Conservation (phyloP, 2,888 invertebrate species). For the Ramazzottius varieornatus region DNA sequence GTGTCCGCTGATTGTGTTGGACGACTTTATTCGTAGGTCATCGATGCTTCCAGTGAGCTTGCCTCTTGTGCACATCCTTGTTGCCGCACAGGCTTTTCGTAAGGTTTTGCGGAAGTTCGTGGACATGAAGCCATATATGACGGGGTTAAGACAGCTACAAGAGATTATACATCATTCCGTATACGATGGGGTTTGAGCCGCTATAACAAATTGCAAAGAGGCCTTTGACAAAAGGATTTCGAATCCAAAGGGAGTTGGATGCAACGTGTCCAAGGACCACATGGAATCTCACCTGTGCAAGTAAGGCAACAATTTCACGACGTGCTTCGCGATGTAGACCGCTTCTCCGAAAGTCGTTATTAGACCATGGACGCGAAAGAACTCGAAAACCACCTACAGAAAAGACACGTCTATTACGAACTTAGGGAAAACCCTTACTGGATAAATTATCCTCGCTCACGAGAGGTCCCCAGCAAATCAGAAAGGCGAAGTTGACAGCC, state of each 20-base stretch:
- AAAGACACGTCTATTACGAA: neutral
- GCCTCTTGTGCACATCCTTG: neutral
- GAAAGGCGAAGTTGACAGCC: slow-evolving; percentile 38
- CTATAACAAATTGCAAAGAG: no score
- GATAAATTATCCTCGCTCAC: no score
- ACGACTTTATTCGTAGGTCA: neutral
- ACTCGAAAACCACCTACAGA: neutral
- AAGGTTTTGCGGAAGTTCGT: slow-evolving; percentile 34
- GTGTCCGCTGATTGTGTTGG: no score
- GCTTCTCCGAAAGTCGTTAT: neutral
- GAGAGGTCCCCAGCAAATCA: slow-evolving; percentile 38
- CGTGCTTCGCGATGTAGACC: neutral
- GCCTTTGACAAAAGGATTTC: no score
- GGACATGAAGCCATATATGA: slow-evolving; percentile 47
- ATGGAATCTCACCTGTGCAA: no score
- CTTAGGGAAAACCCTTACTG: neutral
- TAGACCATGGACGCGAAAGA: neutral
- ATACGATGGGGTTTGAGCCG: no score
- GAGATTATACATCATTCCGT: no score
- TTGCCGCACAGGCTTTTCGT: slow-evolving; percentile 19
- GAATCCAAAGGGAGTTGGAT: no score
- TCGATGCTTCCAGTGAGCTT: no score
- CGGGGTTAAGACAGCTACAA: slow-evolving; percentile 43
- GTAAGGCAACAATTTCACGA: slow-evolving; percentile 1
- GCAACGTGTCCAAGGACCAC: no score